These are phyloP conservation scores for Limosa lapponica DNA, from an alignment of 2,797 vertebrate genomes.

Conservation along the genomic window DNA sequence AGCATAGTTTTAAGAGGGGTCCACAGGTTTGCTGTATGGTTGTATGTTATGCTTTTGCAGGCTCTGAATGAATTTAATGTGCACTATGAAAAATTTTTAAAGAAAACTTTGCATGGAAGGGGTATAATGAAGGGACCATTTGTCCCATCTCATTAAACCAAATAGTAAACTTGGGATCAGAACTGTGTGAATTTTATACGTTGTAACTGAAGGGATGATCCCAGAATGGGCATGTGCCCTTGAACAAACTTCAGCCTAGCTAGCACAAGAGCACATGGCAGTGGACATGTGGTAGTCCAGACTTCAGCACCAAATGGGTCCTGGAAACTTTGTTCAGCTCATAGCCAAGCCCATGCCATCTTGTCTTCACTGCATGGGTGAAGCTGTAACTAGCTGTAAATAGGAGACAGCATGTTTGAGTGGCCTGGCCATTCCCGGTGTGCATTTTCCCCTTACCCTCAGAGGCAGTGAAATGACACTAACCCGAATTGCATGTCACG, in stretches of 20 bases:
- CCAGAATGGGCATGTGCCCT: not conserved
- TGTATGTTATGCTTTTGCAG: not conserved
- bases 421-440: not conserved
- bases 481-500: fast-evolving
- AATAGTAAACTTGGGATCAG: not conserved
- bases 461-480: not conserved
- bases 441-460: not conserved
- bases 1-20: not conserved
- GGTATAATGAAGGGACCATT: not conserved
- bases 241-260: not conserved
- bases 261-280: not conserved
- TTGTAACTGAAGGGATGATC: not conserved
- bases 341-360: not conserved
- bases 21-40: not conserved
- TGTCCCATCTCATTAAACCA: not conserved
- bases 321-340: not conserved
- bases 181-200: not conserved
- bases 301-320: not conserved
- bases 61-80: not conserved
- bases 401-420: not conserved
- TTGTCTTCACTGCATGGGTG: not conserved
- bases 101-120: not conserved
- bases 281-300: not conserved
- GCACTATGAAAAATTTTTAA: not conserved
- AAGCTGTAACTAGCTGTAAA: not conserved